Conservation (phyloP, 2,797 vertebrate genomes). For the Darevskia mixta region DNA sequence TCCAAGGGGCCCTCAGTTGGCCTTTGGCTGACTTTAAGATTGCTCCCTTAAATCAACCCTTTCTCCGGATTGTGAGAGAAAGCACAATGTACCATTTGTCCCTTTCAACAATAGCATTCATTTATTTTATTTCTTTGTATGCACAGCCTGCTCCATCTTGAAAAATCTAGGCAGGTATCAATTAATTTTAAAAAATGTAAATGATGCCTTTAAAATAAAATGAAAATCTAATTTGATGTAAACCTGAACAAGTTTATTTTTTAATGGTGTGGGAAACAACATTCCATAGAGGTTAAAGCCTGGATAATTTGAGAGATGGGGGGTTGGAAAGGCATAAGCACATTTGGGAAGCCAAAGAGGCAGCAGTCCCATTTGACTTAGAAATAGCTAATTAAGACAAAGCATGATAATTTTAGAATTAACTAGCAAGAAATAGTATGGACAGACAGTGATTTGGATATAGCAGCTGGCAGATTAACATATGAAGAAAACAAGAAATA, state of each 20-base stretch:
- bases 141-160: neutral
- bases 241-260: neutral
- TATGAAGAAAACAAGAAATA: constrained; percentile 44
- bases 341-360: constrained; percentile 16
- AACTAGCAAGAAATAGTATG: too few relatives aligned
- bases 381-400: constrained; percentile 14
- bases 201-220: neutral
- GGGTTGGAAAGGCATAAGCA: neutral
- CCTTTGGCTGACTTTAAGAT: too few relatives aligned
- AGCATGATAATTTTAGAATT: too few relatives aligned
- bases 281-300: neutral
- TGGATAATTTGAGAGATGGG: constrained; percentile 12
- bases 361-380: constrained; percentile 33
- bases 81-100: neutral
- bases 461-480: constrained; percentile 47
- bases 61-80: neutral
- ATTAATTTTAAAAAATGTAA: neutral
- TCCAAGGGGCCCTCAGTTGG: too few relatives aligned
- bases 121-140: neutral
- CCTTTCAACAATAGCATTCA: neutral
- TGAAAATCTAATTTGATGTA: neutral
- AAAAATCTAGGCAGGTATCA: neutral
- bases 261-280: neutral
- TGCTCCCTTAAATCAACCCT: neutral
- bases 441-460: constrained; percentile 15